phyloP scores from a whole-genome alignment of 2,113 vertebrate genomes.

The Dryoscopus gambensis region DNA sequence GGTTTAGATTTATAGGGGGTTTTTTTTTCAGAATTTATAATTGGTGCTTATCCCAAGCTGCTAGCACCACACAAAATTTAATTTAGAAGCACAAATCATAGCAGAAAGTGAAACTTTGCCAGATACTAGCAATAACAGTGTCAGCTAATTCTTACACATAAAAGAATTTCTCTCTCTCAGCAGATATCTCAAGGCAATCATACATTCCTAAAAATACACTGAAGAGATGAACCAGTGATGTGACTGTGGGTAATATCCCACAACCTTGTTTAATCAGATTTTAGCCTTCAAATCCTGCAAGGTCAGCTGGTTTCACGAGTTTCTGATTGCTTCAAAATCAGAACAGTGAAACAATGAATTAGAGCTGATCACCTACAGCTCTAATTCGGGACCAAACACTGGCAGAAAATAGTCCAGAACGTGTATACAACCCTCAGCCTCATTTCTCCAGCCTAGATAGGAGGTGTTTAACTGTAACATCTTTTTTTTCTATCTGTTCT shows the following conservation, averaged over 20 bases:
- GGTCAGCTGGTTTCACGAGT: not conserved
- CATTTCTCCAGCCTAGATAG: not conserved
- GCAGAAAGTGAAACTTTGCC: constrained; percentile 2
- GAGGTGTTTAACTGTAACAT: not conserved
- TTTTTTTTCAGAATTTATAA: not conserved
- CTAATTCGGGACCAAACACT: not conserved
- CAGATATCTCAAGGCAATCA: constrained; percentile 17
- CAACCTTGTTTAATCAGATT: constrained; percentile 33
- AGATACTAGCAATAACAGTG: not conserved
- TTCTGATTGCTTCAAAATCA: constrained; percentile 52
- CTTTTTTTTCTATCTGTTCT: not conserved
- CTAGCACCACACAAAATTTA: constrained; percentile 2
- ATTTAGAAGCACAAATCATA: constrained; percentile 33
- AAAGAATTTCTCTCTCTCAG: not conserved
- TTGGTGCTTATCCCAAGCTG: not conserved
- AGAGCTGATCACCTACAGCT: not conserved
- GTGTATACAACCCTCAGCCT: not conserved
- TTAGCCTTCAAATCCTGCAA: constrained; percentile 6
- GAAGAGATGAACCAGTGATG: constrained; percentile 1
- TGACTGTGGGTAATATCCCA: not conserved
- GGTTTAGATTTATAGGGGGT: not conserved
- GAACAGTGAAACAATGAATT: constrained; percentile 11
- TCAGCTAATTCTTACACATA: not conserved
- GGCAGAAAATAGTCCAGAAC: not conserved
- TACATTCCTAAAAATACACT: not conserved